Evolutionary conservation across 2,797 vertebrate genomes (phyloP).

Genomic region (Menidia menidia): DNA sequence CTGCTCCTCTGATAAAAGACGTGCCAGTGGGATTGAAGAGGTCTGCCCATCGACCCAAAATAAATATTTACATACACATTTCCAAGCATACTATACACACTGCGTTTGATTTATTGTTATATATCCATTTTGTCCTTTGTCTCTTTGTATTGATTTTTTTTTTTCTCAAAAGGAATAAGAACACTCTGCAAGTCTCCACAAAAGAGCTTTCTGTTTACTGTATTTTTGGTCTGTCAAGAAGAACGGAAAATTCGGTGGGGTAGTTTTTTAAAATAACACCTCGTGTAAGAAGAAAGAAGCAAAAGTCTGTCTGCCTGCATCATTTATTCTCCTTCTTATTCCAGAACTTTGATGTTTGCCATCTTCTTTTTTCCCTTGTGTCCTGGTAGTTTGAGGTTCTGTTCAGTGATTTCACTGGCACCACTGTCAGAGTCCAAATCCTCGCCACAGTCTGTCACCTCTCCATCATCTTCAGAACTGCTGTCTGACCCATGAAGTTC

Average conservation of each 20-base stretch:
- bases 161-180: constrained; percentile 21
- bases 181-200: not conserved
- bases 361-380: constrained; percentile 72
- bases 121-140: not conserved
- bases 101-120: too few species aligned
- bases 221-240: not conserved
- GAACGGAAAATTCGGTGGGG: not conserved
- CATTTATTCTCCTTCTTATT: constrained; percentile 50
- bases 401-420: constrained; percentile 74
- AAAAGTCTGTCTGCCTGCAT: not conserved
- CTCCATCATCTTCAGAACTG: constrained; percentile 75
- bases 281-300: not conserved
- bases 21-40: too few species aligned
- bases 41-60: too few species aligned
- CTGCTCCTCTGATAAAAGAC: too few species aligned
- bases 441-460: constrained; percentile 40
- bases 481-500: constrained; percentile 84
- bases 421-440: constrained; percentile 67
- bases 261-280: not conserved
- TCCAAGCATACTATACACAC: too few species aligned
- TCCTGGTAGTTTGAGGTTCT: constrained; percentile 87
- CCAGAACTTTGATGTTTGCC: constrained; percentile 86
- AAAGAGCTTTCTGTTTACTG: not conserved
- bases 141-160: not conserved
- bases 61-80: too few species aligned